Evolutionary conservation across 2,113 vertebrate genomes (phyloP).

Genomic region (Plotosus lineatus): DNA sequence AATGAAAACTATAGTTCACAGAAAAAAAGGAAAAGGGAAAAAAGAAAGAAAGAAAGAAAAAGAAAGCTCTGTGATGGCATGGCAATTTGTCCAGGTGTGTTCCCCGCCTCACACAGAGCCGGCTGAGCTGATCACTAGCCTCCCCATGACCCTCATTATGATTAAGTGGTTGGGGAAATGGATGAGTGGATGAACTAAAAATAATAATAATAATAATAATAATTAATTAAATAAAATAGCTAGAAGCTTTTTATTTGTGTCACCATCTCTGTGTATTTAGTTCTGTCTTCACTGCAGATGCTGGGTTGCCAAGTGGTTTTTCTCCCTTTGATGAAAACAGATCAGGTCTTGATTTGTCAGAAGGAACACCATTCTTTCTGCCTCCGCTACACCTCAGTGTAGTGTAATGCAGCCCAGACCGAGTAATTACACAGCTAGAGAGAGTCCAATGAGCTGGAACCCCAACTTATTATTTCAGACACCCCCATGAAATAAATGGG

Average conservation of each 20-base stretch:
- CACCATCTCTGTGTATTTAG: background rate
- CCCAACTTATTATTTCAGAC: slow-evolving; percentile 45
- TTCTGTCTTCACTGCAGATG: background rate
- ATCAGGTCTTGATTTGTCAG: slow-evolving; percentile 17
- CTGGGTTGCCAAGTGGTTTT: slow-evolving; percentile 4
- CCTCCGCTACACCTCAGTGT: slow-evolving; percentile 8
- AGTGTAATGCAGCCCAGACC: slow-evolving; percentile 14
- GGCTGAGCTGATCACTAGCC: too few species aligned
- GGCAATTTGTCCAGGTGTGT: too few species aligned
- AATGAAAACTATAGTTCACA: background rate
- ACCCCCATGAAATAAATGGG: slow-evolving; percentile 48
- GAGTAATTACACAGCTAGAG: slow-evolving; percentile 51
- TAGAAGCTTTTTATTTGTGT: background rate
- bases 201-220: too few species aligned
- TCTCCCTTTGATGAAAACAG: slow-evolving; percentile 19
- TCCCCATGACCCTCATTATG: too few species aligned
- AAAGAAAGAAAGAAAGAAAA: too few species aligned
- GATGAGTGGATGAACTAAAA: too few species aligned
- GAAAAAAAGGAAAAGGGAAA: background rate
- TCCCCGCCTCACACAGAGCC: too few species aligned
- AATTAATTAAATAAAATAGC: too few species aligned
- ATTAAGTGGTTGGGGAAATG: too few species aligned
- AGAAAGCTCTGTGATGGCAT: too few species aligned
- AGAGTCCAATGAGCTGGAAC: slow-evolving; percentile 48
- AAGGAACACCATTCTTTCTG: slow-evolving; percentile 4